Percentiles rank a stretch among this genome's conserved stretches.
Conservation (phyloP, 2,113 vertebrate genomes). For the Poeciliopsis turrubarensis region DNA sequence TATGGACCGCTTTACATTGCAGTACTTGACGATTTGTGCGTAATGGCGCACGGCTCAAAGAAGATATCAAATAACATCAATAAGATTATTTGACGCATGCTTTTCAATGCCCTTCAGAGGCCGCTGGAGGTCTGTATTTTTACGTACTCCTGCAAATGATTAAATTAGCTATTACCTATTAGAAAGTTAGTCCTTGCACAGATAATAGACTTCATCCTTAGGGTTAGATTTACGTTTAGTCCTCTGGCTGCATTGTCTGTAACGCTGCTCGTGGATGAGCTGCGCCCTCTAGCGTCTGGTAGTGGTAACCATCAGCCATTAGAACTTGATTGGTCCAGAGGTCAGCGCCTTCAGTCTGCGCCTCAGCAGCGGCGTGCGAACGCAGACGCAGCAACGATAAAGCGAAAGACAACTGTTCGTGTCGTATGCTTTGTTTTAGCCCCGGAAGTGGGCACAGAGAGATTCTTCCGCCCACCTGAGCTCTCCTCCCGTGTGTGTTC, state of each 20-base stretch:
- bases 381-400: not conserved
- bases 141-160: too few relatives aligned
- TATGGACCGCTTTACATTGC: not conserved
- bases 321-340: constrained; percentile 13
- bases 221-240: too few relatives aligned
- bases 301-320: not conserved
- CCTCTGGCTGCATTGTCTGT: not conserved
- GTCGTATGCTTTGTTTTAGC: constrained; percentile 8
- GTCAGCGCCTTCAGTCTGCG: constrained; percentile 3
- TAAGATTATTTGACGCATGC: too few relatives aligned
- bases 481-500: too few relatives aligned
- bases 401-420: not conserved
- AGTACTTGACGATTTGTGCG: not conserved
- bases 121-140: too few relatives aligned
- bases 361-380: not conserved
- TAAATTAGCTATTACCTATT: too few relatives aligned
- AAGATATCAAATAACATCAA: too few relatives aligned
- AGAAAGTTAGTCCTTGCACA: too few relatives aligned
- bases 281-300: not conserved
- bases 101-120: too few relatives aligned
- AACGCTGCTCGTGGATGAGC: constrained; percentile 3
- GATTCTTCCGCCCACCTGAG: not conserved
- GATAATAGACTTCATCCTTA: too few relatives aligned
- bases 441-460: constrained; percentile 12
- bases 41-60: too few relatives aligned